Evolutionary conservation across 53 echinoderm and acorn worm genomes (phyloP), one percentile per base, ranked within the genome.

Genomic region (Mesocentrotus franciscanus): DNA sequence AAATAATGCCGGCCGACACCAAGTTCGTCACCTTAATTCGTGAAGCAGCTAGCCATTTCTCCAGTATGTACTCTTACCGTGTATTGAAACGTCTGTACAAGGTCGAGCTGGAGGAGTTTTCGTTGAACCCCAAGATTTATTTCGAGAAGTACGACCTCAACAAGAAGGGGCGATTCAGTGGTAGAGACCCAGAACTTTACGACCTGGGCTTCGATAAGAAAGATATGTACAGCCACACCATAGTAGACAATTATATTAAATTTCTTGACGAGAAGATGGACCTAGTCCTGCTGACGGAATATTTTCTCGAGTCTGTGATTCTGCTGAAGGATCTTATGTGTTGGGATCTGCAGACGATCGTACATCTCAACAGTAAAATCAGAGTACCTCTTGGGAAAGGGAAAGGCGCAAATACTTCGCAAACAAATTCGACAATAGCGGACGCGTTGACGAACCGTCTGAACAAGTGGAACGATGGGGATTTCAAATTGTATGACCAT

Each of bases 321-420:
- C 93, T 99, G 17, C 91, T 99, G 4, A 96, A 96, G 33, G 96
- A 99, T n/a, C 94, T 99, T 26, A 96, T 99, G 97, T 99, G 99
- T 85, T 99, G 98, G 97, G 95, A 96, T 34, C 79, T 96, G 34
- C 94, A 55, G 49, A 66, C 94, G 66, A 36, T 94, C 68, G 94
- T 85, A 10, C 87, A 94, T 70, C 87, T 94, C 4, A 68, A 70
- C 56, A 85, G 39, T 8, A 94, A 85, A 56, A 66, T 94, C 20
- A 61, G 85, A 3, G 85, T 94, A 66, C 61, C 85, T 13, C 68
- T 71, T 18, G 33, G 20, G 27, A 92, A 92, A 66, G 68, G 26
- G 64, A 91, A 61, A 56, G 74, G 92, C 56, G 56, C 55, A 75
- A 92, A 92, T 20, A 42, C 64, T 16, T 39, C 39, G 14, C 13